Evolutionary conservation across 2,113 vertebrate species (phyloP), one percentile per base, ranked within the genome.

Genomic region (Solea solea): DNA sequence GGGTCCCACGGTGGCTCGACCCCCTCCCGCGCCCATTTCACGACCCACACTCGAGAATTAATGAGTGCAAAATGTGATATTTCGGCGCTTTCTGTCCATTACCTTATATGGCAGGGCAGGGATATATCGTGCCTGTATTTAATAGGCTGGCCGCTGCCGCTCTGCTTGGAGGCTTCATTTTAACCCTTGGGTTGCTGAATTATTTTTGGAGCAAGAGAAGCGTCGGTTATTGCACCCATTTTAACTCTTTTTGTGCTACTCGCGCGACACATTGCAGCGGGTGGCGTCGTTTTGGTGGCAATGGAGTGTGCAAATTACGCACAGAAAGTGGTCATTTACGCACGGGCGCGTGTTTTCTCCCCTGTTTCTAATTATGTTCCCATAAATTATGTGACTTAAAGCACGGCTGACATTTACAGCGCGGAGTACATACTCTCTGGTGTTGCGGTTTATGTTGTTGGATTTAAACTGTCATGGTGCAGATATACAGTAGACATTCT

Each of bases 51-150:
- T 57, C 52, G 15, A 41, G 79, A 86, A 86, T 85, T 57, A 75
- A 61, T 58, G 42, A 44, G 63, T 50, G 59, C 12, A 82, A 78
- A 75, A 8, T 9, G 85, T 39, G 46, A 59, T 66, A 90, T 90
- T 89, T 84, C 42, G 63, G 46, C 50, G 45, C 73, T 81, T 92
- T 90, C 75, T 67, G 56, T 87, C 82, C 84, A 91, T 94, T 89
- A 71, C 94, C 94, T 89, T 94, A 94, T 94, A 94, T 89, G 94
- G 94, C 89, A 87, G 83, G 89, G 91, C 89, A 90, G 91, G 72
- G 89, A 84, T 90, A 84, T 77, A 82, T 89, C 92, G 92, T 91
- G 91, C 91, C 82, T 76, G 91, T 64, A 16, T 85, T 64, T 84
- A 84, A 93, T 92, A 89, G 91, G 91, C 87, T 91, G 89, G 84